Base-by-base conservation (phyloP, 1,140 invertebrate genomes). In the Frieseomelitta varia region DNA sequence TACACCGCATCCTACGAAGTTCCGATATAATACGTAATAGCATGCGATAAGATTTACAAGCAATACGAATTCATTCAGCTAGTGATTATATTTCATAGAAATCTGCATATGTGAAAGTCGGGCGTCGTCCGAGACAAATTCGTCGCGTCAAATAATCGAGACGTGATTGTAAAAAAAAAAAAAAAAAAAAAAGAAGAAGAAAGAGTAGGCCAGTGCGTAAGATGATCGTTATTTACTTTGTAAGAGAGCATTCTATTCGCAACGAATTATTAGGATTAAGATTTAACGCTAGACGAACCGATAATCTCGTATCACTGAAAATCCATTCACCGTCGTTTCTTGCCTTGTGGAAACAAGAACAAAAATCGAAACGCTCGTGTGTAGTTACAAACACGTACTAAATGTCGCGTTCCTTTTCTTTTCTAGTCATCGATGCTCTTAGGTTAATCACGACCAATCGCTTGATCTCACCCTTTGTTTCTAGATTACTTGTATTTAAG, bases 191-290 rank as follows among this genome's bases (percentile, higher is more conserved):
- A 56, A 56, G 15, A 17, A 21, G 15, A 56, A 19, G 80, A 88
- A 21, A 19, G 63, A 79, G 19, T 71, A 39, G 71, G 34, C 82
- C 84, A 87, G 51, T 81, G 69, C 69, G 51, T 39, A 80, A 81
- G 75, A 87, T 88, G 89, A 91, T 93, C 92, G 93, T 94, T 94
- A 93, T 90, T 90, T 94, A 94, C 90, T 94, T 93, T 94, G 79
- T 94, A 94, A 94, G 93, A 92, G 81, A 93, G 89, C 92, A 90
- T 87, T 93, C 85, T 91, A 90, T 92, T 85, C 84, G 55, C 61
- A 71, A 79, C 72, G 73, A 85, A 84, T 86, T 89, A 81, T 39
- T 83, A 79, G 53, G 24, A 76, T 79, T 85, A 88, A 11, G n/a
- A 6, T 30, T 51, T 67, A 67, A 61, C 14, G 51, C 55, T 88